Conservation (phyloP, 37 sponge, comb jelly and placozoan species). For the Theonella swinhoei region DNA sequence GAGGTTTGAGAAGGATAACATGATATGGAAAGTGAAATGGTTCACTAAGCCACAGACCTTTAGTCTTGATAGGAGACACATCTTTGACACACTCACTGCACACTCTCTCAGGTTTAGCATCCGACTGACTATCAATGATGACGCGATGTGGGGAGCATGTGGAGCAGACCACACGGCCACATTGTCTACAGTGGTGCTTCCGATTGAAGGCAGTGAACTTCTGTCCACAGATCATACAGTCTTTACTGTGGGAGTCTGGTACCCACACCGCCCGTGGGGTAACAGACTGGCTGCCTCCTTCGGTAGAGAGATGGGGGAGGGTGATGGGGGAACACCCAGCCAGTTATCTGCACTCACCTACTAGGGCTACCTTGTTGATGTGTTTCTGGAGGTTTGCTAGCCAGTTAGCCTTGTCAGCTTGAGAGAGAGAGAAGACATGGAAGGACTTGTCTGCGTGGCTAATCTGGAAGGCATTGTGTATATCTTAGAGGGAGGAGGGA, state of each 20-base stretch:
- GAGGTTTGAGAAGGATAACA: not conserved
- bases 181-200: constrained; percentile 88
- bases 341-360: constrained; percentile 12
- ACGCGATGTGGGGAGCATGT: constrained; percentile 73
- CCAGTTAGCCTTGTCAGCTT: constrained; percentile 84
- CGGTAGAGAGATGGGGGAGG: constrained; percentile 4
- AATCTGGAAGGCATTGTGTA: constrained; percentile 79
- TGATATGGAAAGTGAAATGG: too few species aligned
- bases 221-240: constrained; percentile 66
- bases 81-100: constrained; percentile 72
- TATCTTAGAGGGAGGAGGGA: constrained; percentile 33
- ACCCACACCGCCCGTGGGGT: constrained; percentile 75
- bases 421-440: constrained; percentile 74
- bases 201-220: constrained; percentile 77
- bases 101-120: constrained; percentile 59
- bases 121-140: constrained; percentile 9
- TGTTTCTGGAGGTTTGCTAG: constrained; percentile 68
- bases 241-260: constrained; percentile 66
- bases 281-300: constrained; percentile 7
- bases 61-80: not conserved
- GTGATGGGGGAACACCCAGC: not conserved
- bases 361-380: constrained; percentile 35
- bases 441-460: constrained; percentile 87
- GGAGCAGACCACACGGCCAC: constrained; percentile 85
- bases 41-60: not conserved